Evolutionary conservation across 53 echinoderm and acorn worm genomes (phyloP).

Genomic region (Patiria pectinifera): DNA sequence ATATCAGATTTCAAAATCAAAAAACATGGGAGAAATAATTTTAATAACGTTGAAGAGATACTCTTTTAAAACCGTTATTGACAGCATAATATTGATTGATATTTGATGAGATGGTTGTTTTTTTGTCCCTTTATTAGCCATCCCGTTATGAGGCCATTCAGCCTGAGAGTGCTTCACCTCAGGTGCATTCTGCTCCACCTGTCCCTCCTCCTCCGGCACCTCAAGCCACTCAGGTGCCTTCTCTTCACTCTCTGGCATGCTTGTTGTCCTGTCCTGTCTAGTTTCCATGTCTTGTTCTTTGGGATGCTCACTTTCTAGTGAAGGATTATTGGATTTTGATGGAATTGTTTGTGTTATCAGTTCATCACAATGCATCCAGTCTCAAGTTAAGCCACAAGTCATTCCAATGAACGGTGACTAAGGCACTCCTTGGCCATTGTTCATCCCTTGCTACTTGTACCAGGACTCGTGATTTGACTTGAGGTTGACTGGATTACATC

Average conservation of each 20-base stretch:
- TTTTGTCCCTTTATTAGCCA: conserved; percentile 18
- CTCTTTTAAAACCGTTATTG: no score
- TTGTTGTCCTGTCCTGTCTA: conserved; percentile 16
- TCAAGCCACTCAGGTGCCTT: conserved; percentile 58
- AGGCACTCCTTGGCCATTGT: no score
- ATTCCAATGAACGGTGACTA: no score
- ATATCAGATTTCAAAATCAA: no score
- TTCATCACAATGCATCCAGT: no score
- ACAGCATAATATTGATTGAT: neutral
- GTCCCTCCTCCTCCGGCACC: conserved; percentile 77
- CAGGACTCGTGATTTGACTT: no score
- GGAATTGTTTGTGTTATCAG: no score
- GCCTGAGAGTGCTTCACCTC: conserved; percentile 19
- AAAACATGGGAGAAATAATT: no score
- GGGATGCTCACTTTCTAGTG: neutral
- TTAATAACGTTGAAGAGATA: no score
- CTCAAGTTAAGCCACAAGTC: no score
- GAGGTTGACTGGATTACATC: no score
- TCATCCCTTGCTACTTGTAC: no score
- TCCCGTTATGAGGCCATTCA: conserved; percentile 24
- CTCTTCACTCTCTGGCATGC: conserved; percentile 33
- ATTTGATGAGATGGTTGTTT: conserved; percentile 23
- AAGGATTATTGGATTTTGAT: neutral
- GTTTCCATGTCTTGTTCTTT: neutral
- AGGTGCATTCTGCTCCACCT: conserved; percentile 60